Percentiles rank a stretch among this genome's conserved stretches.
Conservation (phyloP, 2,797 vertebrate species). For the Phoebastria nigripes region DNA sequence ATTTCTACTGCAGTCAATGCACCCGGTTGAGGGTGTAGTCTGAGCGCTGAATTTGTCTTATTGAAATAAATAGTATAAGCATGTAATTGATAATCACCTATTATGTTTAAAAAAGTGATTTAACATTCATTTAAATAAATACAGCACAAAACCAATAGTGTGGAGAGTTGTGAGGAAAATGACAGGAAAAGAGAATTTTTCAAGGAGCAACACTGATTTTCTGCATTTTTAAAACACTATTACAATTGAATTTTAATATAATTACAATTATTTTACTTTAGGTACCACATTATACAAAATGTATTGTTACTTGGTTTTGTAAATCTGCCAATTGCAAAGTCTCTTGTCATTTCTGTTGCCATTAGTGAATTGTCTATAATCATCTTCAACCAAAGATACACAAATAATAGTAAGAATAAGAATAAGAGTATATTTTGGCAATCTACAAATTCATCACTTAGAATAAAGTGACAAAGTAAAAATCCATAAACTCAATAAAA, state of each 20-base stretch:
- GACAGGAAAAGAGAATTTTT: neutral
- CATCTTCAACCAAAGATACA: neutral
- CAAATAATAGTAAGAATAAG: neutral
- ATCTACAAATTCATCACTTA: neutral
- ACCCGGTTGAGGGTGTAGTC: neutral
- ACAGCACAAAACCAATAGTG: neutral
- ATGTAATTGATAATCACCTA: neutral
- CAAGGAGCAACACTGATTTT: neutral
- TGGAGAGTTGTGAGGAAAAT: neutral
- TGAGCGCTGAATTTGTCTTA: neutral
- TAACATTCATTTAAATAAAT: neutral
- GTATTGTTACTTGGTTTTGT: neutral
- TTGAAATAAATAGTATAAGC: neutral
- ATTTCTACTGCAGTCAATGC: neutral
- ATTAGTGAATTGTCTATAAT: neutral
- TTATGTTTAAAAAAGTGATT: neutral
- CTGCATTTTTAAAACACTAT: neutral
- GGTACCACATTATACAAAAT: neutral
- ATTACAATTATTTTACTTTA: neutral
- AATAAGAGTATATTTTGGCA: neutral
- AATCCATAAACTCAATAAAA: neutral
- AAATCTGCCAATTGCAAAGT: neutral
- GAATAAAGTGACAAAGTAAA: neutral
- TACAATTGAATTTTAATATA: neutral
- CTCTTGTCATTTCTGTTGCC: neutral